Evolutionary conservation across 2,797 vertebrate species (phyloP).

Genomic region (Dipus sagitta): DNA sequence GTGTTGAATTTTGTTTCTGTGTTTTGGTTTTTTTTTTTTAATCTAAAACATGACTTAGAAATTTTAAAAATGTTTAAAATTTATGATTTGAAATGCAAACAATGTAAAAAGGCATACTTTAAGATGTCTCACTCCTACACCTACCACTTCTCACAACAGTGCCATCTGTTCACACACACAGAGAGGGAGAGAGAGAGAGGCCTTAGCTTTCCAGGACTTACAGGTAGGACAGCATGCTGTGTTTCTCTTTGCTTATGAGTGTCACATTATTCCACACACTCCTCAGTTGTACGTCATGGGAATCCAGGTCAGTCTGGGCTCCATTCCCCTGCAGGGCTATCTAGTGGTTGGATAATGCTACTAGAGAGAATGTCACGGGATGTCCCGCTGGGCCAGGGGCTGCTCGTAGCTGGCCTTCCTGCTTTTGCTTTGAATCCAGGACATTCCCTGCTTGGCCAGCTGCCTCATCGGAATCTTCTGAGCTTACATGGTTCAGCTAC

Average conservation of each 20-base stretch:
- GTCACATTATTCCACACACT: too few relatives aligned
- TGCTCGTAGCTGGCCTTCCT: neutral
- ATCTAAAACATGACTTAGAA: neutral
- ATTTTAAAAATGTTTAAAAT: slow-evolving; percentile 21
- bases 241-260: too few relatives aligned
- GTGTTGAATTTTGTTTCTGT: neutral
- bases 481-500: fast-evolving
- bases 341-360: fast-evolving
- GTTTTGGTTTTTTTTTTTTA: neutral
- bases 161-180: neutral
- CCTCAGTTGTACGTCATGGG: too few relatives aligned
- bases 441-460: too few relatives aligned
- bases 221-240: too few relatives aligned
- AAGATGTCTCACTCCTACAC: neutral
- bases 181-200: neutral
- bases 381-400: neutral
- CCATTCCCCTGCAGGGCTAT: too few relatives aligned
- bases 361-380: neutral
- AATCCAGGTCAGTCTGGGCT: too few relatives aligned
- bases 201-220: too few relatives aligned
- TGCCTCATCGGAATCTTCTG: fast-evolving
- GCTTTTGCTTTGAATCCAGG: neutral
- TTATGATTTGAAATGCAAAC: slow-evolving; percentile 29
- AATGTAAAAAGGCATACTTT: neutral
- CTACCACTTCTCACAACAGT: neutral